These are phyloP conservation scores for Micrastur ruficollis DNA, from an alignment of 2,797 vertebrate genomes.

Conservation along the genomic window DNA sequence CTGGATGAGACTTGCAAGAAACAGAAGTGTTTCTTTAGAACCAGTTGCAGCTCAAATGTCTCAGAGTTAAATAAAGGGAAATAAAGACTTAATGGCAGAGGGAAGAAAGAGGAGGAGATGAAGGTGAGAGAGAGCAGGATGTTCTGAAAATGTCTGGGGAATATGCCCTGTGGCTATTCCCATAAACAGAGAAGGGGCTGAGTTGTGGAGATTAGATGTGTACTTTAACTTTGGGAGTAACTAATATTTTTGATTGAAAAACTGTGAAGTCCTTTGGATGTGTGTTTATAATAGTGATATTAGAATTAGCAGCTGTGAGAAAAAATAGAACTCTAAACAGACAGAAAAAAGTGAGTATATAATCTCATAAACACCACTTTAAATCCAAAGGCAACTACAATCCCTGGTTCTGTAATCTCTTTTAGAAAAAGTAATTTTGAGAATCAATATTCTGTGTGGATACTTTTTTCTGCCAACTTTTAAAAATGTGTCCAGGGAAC, in stretches of 20 bases:
- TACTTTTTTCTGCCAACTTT: background rate
- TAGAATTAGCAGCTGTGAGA: background rate
- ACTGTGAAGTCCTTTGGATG: background rate
- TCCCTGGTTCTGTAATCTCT: background rate
- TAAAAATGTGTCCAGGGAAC: background rate
- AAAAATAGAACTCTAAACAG: background rate
- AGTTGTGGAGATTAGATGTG: background rate
- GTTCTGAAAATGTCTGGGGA: background rate
- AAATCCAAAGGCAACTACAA: background rate
- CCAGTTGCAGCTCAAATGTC: background rate
- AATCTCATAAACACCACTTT: background rate
- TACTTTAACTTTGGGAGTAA: background rate
- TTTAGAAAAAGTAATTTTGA: background rate
- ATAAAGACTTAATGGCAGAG: background rate
- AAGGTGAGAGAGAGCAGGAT: background rate
- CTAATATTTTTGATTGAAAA: background rate
- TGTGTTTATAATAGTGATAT: background rate
- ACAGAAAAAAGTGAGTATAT: background rate
- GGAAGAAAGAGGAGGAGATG: background rate
- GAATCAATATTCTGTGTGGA: background rate
- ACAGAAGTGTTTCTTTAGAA: background rate
- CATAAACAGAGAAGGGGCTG: background rate
- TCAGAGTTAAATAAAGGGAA: background rate
- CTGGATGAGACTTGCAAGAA: background rate
- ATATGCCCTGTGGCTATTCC: background rate